Conservation (phyloP, 2,888 invertebrate genomes). For the Helicoverpa assulta region DNA sequence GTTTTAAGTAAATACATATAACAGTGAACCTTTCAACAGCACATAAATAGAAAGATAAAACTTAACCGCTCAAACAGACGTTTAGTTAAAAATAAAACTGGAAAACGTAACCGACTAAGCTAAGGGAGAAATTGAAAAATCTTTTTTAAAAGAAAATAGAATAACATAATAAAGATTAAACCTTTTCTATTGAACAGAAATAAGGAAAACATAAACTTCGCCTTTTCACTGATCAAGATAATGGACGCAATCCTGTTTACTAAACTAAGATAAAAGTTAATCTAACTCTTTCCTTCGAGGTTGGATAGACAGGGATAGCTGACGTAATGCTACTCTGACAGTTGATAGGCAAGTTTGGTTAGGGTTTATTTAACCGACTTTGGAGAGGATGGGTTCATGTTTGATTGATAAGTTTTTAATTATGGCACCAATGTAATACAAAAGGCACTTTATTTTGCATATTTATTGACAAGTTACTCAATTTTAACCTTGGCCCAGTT, state of each 20-base stretch:
- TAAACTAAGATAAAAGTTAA: constrained; percentile 8
- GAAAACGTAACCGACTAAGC: background rate
- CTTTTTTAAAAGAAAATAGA: constrained; percentile 37
- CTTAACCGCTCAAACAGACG: too few relatives aligned
- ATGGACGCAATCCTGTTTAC: constrained; percentile 1
- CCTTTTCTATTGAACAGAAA: constrained; percentile 10
- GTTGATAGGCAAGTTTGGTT: background rate
- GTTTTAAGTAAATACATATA: too few relatives aligned
- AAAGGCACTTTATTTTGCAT: too few relatives aligned
- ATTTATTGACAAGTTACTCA: too few relatives aligned
- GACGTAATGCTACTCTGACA: background rate
- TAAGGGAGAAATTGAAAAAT: constrained; percentile 31
- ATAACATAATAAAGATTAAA: constrained; percentile 35
- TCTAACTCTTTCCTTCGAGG: background rate
- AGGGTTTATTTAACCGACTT: background rate
- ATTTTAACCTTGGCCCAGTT: too few relatives aligned
- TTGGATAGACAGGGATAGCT: background rate
- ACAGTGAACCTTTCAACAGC: too few relatives aligned
- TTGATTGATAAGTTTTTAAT: too few relatives aligned
- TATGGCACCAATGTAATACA: too few relatives aligned
- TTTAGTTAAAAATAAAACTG: too few relatives aligned
- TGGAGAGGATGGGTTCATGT: too few relatives aligned
- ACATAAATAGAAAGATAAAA: too few relatives aligned
- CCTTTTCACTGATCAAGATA: constrained; percentile 20
- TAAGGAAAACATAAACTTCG: background rate